Base-by-base conservation (phyloP, 2,888 invertebrate species). In the Cordylochernes scorpioides region DNA sequence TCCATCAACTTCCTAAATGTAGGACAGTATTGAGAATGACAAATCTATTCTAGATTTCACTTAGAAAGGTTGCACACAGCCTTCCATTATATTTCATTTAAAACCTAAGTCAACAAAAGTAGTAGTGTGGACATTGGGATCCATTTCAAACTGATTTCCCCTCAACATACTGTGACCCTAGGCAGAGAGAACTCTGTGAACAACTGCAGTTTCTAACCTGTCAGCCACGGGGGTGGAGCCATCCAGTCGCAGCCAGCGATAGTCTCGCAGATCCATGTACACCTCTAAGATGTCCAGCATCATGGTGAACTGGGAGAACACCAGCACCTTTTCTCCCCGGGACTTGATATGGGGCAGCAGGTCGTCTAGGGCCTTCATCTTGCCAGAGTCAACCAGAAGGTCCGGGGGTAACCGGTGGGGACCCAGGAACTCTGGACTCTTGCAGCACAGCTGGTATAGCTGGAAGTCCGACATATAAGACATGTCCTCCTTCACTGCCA, bases 301-400 rank as follows among this genome's bases (percentile, higher is more conserved):
- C 64, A 84, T 80, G 17, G 78, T 77, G 57, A 91, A 94, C 61
- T 94, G 94, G 50, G 82, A 84, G 59, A 94, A 94, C 41, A 94
- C 63, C 34, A 94, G 59, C 38, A 86, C 77, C 10, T 86, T 63
- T 37, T 57, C 49, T 12, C 50, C 52, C 51, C 49, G 25, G 28
- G 44, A 42, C 19, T 77, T 68, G 36, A 84, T 56, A 33, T 63
- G 57, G 0, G 73, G 70, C 34, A 94, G 54, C 46, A 80, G 54
- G 40, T 61, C 59, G 49, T 86, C 82, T 31, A 94, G 54, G 49
- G 68, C 65, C 17, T 58, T 49, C 48, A 88, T 73, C 58, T 94
- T 94, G 1, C 86, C 88, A 0, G 86, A 80, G 36, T 69, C 64
- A 24, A 70, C 53, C 41, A 91, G 70, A 10, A 71, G 49, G 21